Evolutionary conservation across 1,140 invertebrate genomes (phyloP).

Genomic region (Cotesia chilonis): DNA sequence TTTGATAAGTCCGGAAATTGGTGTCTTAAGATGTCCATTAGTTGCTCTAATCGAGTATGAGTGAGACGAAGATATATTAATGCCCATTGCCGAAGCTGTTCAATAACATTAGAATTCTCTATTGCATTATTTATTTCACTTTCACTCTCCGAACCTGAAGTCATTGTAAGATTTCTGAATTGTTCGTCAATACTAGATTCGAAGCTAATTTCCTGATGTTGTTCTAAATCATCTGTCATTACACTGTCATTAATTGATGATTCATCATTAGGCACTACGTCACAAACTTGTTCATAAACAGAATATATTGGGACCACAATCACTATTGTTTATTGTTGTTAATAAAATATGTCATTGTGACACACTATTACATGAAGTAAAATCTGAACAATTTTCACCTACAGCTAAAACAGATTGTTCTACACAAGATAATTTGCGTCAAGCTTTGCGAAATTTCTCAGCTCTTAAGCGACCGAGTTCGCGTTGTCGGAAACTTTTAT

Average conservation of each 20-base stretch:
- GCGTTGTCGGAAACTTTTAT: too few species aligned
- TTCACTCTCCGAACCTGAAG: conserved; percentile 4
- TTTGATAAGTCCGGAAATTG: conserved; percentile 33
- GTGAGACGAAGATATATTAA: conserved; percentile 18
- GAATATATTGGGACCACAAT: not conserved
- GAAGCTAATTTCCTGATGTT: not conserved
- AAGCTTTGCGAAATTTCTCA: too few species aligned
- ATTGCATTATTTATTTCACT: not conserved
- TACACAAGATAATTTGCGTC: too few species aligned
- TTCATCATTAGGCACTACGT: not conserved
- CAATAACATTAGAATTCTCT: conserved; percentile 25
- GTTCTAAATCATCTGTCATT: not conserved
- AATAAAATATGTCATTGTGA: too few species aligned
- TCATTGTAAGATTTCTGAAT: not conserved
- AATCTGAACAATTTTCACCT: too few species aligned
- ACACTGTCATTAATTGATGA: not conserved
- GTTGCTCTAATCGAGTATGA: conserved; percentile 34
- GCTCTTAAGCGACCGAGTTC: too few species aligned
- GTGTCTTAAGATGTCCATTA: conserved; percentile 38
- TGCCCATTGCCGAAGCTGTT: conserved; percentile 40
- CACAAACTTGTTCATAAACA: not conserved
- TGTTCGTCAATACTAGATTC: conserved; percentile 1
- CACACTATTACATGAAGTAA: too few species aligned
- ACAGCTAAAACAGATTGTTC: too few species aligned
- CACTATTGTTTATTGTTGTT: too few species aligned